Conservation (phyloP, 2,797 vertebrate species). For the Clarias pachynema region DNA sequence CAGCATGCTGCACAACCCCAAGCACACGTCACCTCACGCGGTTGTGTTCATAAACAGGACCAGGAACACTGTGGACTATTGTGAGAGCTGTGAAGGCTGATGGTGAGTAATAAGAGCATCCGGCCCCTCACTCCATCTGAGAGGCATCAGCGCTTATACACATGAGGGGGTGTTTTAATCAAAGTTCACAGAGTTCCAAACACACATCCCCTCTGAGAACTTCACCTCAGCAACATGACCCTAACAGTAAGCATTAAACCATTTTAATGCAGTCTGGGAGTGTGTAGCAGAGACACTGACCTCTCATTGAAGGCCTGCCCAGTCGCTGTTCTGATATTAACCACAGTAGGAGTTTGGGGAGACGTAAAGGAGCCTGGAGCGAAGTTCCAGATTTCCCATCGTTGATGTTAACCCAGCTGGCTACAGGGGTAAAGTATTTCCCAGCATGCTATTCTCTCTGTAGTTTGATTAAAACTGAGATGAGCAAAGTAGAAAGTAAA, state of each 20-base stretch:
- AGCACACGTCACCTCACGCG: constrained; percentile 61
- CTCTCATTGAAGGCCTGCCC: constrained; percentile 63
- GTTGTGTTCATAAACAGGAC: constrained; percentile 58
- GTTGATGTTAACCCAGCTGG: constrained; percentile 72
- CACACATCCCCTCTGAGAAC: constrained; percentile 62
- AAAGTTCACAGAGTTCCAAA: constrained; percentile 71
- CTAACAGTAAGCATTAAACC: constrained; percentile 75
- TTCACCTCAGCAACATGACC: constrained; percentile 82
- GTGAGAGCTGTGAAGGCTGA: constrained; percentile 63
- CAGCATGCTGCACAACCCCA: constrained; percentile 65
- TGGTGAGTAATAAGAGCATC: constrained; percentile 70
- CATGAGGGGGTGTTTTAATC: constrained; percentile 77
- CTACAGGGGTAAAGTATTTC: constrained; percentile 67
- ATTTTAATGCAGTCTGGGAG: constrained; percentile 70
- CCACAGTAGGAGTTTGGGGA: constrained; percentile 72
- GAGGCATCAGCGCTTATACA: constrained; percentile 65
- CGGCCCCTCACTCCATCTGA: constrained; percentile 63
- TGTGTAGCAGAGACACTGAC: constrained; percentile 70
- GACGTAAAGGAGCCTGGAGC: constrained; percentile 61
- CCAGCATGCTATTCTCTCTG: constrained; percentile 71
- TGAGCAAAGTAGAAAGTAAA: constrained; percentile 64
- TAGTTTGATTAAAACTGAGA: constrained; percentile 74
- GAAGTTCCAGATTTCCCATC: constrained; percentile 70
- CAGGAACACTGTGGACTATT: constrained; percentile 48
- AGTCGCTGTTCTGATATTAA: constrained; percentile 76